These are phyloP conservation scores for Deroptyus accipitrinus DNA, from an alignment of 2,113 vertebrate species.

Conservation along the genomic window DNA sequence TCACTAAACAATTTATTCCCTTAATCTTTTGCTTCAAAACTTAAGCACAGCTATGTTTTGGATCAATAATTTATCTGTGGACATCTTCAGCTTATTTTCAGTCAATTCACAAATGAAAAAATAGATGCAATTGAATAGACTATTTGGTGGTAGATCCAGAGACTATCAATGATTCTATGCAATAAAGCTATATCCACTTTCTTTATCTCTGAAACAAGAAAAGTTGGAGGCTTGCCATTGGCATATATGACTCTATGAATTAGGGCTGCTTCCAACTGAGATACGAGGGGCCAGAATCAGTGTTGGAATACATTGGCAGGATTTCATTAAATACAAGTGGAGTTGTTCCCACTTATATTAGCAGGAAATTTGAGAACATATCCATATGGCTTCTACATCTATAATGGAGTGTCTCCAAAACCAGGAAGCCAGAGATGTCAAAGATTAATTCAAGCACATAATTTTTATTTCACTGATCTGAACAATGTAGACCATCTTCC, in stretches of 20 bases:
- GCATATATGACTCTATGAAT: neutral
- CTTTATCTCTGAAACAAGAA: neutral
- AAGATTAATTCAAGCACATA: neutral
- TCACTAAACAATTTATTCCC: neutral
- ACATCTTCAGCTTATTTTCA: neutral
- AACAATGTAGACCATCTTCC: neutral
- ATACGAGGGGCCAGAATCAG: neutral
- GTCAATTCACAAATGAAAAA: neutral
- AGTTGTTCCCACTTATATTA: neutral
- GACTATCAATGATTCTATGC: neutral
- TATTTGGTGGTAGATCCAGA: neutral
- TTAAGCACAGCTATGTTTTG: fast-evolving
- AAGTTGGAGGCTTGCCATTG: neutral
- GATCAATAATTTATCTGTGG: neutral
- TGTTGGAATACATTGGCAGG: neutral
- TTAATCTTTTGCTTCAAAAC: neutral
- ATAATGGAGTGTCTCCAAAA: neutral
- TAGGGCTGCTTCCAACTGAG: neutral
- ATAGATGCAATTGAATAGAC: neutral
- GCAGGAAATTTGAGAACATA: neutral
- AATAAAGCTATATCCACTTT: neutral
- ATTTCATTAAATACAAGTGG: neutral
- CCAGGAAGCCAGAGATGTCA: neutral
- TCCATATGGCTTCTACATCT: neutral
- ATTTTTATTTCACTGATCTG: neutral